Evolutionary conservation across 2,113 vertebrate species (phyloP).

Genomic region (Urocolius indicus): DNA sequence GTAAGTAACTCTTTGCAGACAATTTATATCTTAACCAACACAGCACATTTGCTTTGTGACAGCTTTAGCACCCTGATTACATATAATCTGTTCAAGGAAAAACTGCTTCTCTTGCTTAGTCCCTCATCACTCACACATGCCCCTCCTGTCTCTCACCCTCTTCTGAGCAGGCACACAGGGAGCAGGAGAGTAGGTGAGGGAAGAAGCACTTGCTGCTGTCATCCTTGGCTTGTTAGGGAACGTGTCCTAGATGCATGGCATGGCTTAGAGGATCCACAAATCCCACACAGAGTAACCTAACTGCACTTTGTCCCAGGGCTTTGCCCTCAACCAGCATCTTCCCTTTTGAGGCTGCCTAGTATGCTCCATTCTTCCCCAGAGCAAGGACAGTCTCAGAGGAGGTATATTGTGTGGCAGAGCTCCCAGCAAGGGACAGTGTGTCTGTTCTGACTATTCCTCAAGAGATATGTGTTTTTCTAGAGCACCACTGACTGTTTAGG

Average conservation of each 20-base stretch:
- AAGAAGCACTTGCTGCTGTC: not conserved
- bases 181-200: fast-evolving
- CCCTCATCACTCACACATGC: not conserved
- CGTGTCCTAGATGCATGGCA: not conserved
- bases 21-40: constrained; percentile 4
- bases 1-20: not conserved
- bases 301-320: not conserved
- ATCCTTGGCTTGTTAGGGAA: not conserved
- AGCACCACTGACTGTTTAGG: not conserved
- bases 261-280: not conserved
- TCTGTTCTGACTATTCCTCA: not conserved
- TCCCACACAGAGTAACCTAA: not conserved
- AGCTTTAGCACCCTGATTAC: constrained; percentile 13
- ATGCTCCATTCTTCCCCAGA: not conserved
- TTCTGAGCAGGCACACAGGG: not conserved
- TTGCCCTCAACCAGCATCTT: not conserved
- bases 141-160: not conserved
- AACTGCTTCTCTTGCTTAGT: not conserved
- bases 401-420: not conserved
- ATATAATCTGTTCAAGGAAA: not conserved
- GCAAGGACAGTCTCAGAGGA: not conserved
- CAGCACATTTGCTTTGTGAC: constrained; percentile 4
- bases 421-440: not conserved
- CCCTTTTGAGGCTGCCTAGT: not conserved
- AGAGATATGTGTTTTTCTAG: not conserved